These are phyloP conservation scores for Metacarcinus magister DNA, from an alignment of 2,888 invertebrate genomes.

Conservation along the genomic window DNA sequence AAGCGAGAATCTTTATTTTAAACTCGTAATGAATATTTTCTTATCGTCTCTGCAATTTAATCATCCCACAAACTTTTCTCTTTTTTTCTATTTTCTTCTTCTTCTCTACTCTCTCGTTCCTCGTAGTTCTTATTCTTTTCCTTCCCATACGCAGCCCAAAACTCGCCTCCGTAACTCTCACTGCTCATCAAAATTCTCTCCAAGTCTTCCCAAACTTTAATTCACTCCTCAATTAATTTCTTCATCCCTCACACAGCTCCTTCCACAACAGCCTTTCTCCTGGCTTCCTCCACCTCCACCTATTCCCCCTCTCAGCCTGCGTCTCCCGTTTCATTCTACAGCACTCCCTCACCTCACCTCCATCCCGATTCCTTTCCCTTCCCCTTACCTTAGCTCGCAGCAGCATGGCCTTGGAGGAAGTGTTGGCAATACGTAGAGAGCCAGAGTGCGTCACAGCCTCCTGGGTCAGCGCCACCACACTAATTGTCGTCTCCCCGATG, in stretches of 20 bases:
- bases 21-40: background rate
- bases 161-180: constrained; percentile 26
- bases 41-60: background rate
- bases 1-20: background rate
- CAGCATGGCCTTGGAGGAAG: constrained; percentile 63
- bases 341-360: background rate
- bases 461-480: constrained; percentile 78
- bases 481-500: constrained; percentile 70
- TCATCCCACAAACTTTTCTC: background rate
- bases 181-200: constrained; percentile 52
- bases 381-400: constrained; percentile 47
- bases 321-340: background rate
- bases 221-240: background rate
- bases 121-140: background rate
- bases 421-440: constrained; percentile 74
- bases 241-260: background rate
- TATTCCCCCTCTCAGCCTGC: background rate
- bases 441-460: constrained; percentile 80
- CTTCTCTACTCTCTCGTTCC: background rate
- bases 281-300: background rate
- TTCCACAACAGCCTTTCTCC: constrained; percentile 20
- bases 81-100: background rate
- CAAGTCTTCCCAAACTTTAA: background rate
- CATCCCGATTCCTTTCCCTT: background rate
- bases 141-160: background rate